Percentiles rank a stretch among this genome's conserved stretches.
Evolutionary conservation across 2,888 invertebrate species (phyloP).

Genomic region (Cephonodes hylas): DNA sequence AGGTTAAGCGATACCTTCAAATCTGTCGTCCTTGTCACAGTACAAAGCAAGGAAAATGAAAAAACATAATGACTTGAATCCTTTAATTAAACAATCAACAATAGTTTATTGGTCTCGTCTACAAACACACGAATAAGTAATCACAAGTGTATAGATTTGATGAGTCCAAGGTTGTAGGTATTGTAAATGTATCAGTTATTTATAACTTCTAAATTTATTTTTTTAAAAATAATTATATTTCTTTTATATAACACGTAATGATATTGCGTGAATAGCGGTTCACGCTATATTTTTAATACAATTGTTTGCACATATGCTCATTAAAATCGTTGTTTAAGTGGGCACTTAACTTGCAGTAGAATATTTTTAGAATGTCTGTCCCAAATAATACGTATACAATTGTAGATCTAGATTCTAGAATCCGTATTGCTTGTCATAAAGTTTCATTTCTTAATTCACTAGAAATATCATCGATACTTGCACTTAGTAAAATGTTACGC

Average conservation of each 20-base stretch:
- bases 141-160: neutral
- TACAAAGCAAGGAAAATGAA: constrained; percentile 14
- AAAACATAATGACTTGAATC: constrained; percentile 8
- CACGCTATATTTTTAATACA: too few species aligned
- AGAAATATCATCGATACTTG: neutral
- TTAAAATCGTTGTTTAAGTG: too few species aligned
- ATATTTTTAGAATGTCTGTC: too few species aligned
- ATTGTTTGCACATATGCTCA: too few species aligned
- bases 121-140: constrained; percentile 6
- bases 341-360: too few species aligned
- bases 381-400: too few species aligned
- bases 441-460: neutral
- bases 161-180: neutral
- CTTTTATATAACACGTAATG: too few species aligned
- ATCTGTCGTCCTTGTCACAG: constrained; percentile 3
- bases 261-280: too few species aligned
- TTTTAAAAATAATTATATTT: too few species aligned
- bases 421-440: too few species aligned
- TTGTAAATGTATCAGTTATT: neutral
- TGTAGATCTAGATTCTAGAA: neutral
- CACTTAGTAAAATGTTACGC: constrained; percentile 1
- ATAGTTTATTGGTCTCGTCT: constrained; percentile 4
- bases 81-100: constrained; percentile 9
- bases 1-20: neutral
- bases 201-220: neutral